Evolutionary conservation across 2,113 vertebrate genomes (phyloP), one percentile per base, ranked within the genome.

Genomic region (Pagrus major): DNA sequence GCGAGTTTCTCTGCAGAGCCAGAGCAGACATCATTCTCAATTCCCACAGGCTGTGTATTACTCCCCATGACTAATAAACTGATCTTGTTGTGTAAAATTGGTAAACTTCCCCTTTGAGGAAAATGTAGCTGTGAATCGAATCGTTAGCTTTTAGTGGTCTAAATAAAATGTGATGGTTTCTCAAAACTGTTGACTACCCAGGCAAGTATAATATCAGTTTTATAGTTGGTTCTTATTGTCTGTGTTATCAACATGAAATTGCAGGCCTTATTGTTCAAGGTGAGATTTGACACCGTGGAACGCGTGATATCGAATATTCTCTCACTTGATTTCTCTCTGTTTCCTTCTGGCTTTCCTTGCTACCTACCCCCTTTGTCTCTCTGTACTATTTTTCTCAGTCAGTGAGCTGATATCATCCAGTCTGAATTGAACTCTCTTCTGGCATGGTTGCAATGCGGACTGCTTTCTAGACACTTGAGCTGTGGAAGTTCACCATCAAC

Each of bases 401-500:
- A 37, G 37, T 27, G 47, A 70, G 44, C 16, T 52, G 39, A 16
- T 42, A 51, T n/a, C 4, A 10, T 78, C 31, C 60, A 72, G 31
- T 56, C 46, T 80, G 54, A 52, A 58, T 20, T 16, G 3, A 82
- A 23, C 61, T n/a, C n/a, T 35, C 23, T 23, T 29, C 25, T 16
- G 6, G 21, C 15, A 42, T 44, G 76, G 72, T 65, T 83, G 72
- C 42, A 58, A 39, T 56, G 58, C 66, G 71, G 76, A 74, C 69
- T 41, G 41, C 55, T 15, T 78, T 78, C 10, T 83, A 85, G 58
- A 69, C 46, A 55, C 69, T 60, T 52, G n/a, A 69, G 29, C 71
- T 63, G 35, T 33, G 47, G 86, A 69, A 73, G 18, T 49, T 77
- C 29, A 39, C 18, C 55, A 54, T 73, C 42, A 52, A 29, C 21